These are phyloP conservation scores for Taxidea taxus DNA, from an alignment of 2,113 vertebrate species.

Conservation along the genomic window DNA sequence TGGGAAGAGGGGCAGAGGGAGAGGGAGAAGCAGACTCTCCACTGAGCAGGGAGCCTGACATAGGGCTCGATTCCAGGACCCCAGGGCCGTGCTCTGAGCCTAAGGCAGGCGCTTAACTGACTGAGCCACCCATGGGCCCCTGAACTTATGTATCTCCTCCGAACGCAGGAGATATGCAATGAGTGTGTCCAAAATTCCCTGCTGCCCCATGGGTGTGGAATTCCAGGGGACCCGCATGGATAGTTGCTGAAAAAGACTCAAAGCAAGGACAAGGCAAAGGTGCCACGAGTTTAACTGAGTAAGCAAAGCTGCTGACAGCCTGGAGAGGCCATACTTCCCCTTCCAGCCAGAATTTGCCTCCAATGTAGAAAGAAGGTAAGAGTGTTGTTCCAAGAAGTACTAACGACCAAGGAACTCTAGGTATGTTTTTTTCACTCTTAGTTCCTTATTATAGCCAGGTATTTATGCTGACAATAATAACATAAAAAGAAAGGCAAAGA, in stretches of 20 bases:
- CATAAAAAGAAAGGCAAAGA: background rate
- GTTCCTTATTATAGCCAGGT: background rate
- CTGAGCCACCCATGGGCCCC: background rate
- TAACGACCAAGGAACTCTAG: background rate
- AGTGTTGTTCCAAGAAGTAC: background rate
- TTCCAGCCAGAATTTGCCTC: background rate
- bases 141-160: background rate
- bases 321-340: background rate
- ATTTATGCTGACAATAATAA: background rate
- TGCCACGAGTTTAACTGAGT: background rate
- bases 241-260: background rate
- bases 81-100: background rate
- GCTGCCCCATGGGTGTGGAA: background rate
- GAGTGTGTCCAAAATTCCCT: background rate
- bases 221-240: background rate
- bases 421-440: background rate
- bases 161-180: background rate
- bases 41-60: background rate
- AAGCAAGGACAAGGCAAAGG: background rate
- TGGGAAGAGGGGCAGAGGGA: background rate
- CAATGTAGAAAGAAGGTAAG: background rate
- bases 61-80: background rate
- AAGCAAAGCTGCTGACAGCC: background rate
- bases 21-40: background rate
- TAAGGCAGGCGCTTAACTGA: background rate